Conservation (phyloP, 2,888 invertebrate genomes). For the Watsonalla cultraria region DNA sequence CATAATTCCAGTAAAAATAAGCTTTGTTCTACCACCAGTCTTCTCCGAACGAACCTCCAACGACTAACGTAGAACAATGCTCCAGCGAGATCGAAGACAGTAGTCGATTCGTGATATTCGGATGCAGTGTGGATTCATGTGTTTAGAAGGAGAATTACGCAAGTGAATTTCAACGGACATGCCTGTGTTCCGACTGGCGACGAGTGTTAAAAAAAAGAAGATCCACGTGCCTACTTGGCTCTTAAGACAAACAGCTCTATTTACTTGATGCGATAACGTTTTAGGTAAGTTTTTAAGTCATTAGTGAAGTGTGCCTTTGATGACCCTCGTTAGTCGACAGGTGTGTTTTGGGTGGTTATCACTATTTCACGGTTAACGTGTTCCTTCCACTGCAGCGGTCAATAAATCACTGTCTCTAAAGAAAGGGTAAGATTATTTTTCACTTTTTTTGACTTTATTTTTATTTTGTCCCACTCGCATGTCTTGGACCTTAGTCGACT, state of each 20-base stretch:
- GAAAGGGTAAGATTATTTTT: conserved; percentile 11
- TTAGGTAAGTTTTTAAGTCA: conserved; percentile 67
- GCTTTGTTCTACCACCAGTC: background rate
- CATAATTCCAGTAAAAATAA: conserved; percentile 21
- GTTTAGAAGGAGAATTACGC: conserved; percentile 38
- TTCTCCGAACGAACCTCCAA: background rate
- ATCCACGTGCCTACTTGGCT: conserved; percentile 37
- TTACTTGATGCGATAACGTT: conserved; percentile 72
- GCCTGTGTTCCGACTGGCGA: conserved; percentile 67
- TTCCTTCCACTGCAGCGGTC: background rate
- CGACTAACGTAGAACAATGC: conserved; percentile 37
- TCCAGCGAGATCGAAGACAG: conserved; percentile 42
- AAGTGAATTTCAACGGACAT: conserved; percentile 63
- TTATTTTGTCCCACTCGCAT: too few species aligned
- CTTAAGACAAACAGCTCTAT: conserved; percentile 55
- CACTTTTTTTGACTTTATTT: conserved; percentile 12
- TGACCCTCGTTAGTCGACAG: conserved; percentile 33
- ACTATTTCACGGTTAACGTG: background rate
- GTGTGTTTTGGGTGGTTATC: conserved; percentile 23
- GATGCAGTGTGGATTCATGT: conserved; percentile 68
- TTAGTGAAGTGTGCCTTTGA: conserved; percentile 49
- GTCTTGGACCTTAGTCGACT: too few species aligned
- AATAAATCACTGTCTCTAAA: background rate
- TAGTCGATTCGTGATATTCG: conserved; percentile 31
- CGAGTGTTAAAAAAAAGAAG: conserved; percentile 75